Conservation (phyloP, 1,140 invertebrate genomes). For the Musca vetustissima region DNA sequence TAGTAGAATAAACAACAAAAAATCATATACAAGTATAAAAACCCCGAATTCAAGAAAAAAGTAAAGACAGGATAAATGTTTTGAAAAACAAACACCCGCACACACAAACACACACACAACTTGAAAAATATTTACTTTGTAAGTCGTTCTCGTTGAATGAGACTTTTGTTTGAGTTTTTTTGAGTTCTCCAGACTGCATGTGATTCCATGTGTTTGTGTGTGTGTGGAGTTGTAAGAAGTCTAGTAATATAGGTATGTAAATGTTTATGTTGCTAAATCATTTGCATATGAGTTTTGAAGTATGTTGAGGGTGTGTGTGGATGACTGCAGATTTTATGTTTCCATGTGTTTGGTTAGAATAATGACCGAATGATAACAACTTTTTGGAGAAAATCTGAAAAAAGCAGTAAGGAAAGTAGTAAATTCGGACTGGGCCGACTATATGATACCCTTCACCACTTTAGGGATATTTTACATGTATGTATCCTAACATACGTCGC, state of each 20-base stretch:
- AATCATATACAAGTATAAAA: too few relatives aligned
- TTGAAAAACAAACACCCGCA: too few relatives aligned
- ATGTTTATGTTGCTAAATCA: not conserved
- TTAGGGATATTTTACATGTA: too few relatives aligned
- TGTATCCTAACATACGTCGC: too few relatives aligned
- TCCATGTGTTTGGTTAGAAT: conserved; percentile 18
- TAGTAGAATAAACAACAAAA: not conserved
- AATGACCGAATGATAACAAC: conserved; percentile 22
- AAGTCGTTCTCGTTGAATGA: too few relatives aligned
- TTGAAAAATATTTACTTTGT: too few relatives aligned
- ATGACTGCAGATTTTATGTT: not conserved
- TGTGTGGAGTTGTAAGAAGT: too few relatives aligned
- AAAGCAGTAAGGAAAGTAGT: not conserved
- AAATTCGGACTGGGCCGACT: too few relatives aligned
- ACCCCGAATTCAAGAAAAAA: too few relatives aligned
- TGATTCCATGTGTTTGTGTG: not conserved
- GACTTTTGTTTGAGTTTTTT: too few relatives aligned
- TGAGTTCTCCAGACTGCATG: too few relatives aligned
- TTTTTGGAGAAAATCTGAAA: not conserved
- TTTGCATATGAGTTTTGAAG: not conserved
- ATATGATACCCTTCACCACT: too few relatives aligned
- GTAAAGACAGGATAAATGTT: not conserved
- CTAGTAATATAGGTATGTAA: not conserved
- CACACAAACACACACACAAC: not conserved
- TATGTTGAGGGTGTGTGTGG: not conserved